phyloP scores from a whole-genome alignment of 30 jellyfish, hydroid and myxozoan genomes.

The Chrysaora quinquecirrha region DNA sequence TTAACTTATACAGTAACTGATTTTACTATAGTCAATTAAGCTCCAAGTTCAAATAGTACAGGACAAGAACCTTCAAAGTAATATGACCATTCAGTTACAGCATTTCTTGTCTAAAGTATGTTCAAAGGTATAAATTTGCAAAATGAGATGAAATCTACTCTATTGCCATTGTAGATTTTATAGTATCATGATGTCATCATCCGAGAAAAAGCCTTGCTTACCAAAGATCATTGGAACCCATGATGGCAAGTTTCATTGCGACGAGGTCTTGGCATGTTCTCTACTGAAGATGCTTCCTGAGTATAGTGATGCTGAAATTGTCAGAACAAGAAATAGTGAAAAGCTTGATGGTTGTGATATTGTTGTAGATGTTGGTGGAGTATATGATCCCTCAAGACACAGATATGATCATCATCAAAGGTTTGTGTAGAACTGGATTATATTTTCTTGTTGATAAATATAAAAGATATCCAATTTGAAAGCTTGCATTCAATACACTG shows the following conservation, averaged over 20 bases:
- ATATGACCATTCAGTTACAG: no score
- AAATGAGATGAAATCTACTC: no score
- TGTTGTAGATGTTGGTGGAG: conserved; percentile 99
- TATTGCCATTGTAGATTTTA: not conserved
- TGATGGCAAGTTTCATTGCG: conserved; percentile 98
- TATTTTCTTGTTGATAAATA: no score
- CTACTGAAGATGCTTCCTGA: conserved; percentile 81
- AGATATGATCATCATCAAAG: conserved; percentile 98
- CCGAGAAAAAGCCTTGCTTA: conserved; percentile 42
- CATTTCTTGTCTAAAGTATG: no score
- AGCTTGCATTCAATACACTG: no score
- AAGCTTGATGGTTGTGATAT: conserved; percentile 82
- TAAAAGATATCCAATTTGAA: no score
- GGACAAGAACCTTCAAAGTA: no score
- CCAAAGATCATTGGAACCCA: conserved; percentile 90
- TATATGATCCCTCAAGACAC: conserved; percentile 72
- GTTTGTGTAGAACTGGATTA: no score
- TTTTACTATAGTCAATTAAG: no score
- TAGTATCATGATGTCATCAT: not conserved
- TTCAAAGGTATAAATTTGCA: no score
- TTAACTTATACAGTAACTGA: no score
- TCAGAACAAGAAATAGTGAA: conserved; percentile 80
- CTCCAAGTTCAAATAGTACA: no score
- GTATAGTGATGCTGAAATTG: conserved; percentile 80
- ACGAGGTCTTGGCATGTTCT: conserved; percentile 94